Base-by-base conservation (phyloP, 1,140 invertebrate species). In the Heterodera schachtii region DNA sequence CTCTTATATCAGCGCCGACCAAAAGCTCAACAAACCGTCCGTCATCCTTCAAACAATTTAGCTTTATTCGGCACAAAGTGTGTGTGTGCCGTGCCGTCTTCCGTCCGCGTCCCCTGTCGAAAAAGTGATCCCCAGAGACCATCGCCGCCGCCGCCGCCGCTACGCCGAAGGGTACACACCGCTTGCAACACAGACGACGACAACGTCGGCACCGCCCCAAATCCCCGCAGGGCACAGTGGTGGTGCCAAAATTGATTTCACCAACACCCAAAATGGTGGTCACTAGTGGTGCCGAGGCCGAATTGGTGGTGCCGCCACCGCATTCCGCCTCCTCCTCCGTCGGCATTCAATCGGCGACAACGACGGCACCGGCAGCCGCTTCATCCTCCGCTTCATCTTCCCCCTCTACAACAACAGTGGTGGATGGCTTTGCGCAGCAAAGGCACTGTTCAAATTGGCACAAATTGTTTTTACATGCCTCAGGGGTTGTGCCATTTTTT, bases 61-160 rank as follows among this genome's bases (percentile, higher is more conserved):
- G 31, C 31, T 31, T 31, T 31, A 31, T 31, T 31, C 31, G 31
- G 31, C 31, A 31, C 31, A 31, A 31, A 31, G 31, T 31, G 31
- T 31, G 31, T 64, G 57, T 64, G 57, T 64, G 57, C 57, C 57
- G 16, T 52, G 49, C 49, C 49, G 49, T 8, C 49, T 6, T 11
- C 49, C 49, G 49, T 52, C 49, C 49, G 11, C 11, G n/a, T 11
- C 49, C 49, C 49, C 49, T 64, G 57, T 19, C 57, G 57, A 13
- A 64, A 64, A 64, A 64, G 57, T 64, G 57, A 64, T 64, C 57
- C 57, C 57, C 57, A 64, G 57, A 64, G 57, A 64, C 16, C 31
- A 11, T 64, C 57, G 57, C 4, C 57, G 16, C 57, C 11, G 57
- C 4, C 6, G 49, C 11, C 47, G 47, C 47, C 9, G n/a, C n/a